phyloP scores from a whole-genome alignment of 2,113 vertebrate species.

The Phodopus roborovskii region DNA sequence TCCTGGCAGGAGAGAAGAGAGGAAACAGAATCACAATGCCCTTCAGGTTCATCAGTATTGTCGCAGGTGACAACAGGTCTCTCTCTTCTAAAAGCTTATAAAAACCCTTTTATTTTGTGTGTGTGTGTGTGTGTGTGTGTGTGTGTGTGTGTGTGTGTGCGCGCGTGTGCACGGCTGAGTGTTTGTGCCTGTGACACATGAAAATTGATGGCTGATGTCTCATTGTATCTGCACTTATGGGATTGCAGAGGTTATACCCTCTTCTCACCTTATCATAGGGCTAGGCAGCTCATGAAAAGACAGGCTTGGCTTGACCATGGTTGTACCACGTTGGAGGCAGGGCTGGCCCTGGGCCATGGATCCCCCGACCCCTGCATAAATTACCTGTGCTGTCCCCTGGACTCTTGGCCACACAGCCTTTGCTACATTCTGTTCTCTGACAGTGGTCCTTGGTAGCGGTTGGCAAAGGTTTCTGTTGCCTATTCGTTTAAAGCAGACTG shows the following conservation, averaged over 20 bases:
- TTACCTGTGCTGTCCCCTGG: not conserved
- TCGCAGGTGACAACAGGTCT: not conserved
- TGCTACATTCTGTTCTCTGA: not conserved
- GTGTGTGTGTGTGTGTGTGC: not conserved
- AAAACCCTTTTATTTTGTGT: too few relatives aligned
- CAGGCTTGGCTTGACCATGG: not conserved
- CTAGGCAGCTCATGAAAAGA: too few relatives aligned
- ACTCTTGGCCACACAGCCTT: not conserved
- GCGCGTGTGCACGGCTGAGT: too few relatives aligned
- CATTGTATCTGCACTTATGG: not conserved
- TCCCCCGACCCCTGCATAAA: not conserved
- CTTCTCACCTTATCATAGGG: too few relatives aligned
- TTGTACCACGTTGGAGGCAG: fast-evolving
- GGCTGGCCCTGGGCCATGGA: not conserved
- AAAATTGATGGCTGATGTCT: not conserved
- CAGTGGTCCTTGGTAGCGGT: too few relatives aligned
- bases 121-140: not conserved
- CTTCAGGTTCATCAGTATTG: not conserved
- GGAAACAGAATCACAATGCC: too few relatives aligned
- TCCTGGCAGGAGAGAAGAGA: not conserved
- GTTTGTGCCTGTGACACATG: not conserved
- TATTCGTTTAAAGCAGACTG: not conserved
- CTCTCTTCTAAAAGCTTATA: not conserved
- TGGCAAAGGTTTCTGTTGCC: not conserved
- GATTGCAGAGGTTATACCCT: not conserved